These are phyloP conservation scores for Dermochelys coriacea DNA, from an alignment of 2,797 vertebrate genomes.

Conservation along the genomic window DNA sequence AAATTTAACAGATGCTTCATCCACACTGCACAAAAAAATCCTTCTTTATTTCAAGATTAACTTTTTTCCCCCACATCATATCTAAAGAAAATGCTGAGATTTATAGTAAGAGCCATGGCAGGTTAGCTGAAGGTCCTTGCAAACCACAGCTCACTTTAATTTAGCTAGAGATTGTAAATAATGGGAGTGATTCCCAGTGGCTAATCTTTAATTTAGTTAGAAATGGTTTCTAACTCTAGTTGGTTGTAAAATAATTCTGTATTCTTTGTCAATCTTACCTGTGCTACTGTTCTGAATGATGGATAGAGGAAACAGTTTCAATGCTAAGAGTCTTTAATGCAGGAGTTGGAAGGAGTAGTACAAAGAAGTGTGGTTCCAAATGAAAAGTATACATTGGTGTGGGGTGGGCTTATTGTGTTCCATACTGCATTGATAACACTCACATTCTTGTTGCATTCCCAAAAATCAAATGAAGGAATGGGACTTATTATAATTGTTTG, in stretches of 20 bases:
- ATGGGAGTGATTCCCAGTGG: neutral
- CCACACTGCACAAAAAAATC: neutral
- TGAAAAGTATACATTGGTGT: neutral
- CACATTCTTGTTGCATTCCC: neutral
- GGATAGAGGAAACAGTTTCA: neutral
- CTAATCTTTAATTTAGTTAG: conserved; percentile 27
- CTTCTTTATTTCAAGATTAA: neutral
- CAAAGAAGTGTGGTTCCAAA: neutral
- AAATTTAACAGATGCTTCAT: neutral
- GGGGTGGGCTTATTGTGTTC: neutral
- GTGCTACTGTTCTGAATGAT: neutral
- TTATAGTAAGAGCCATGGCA: neutral
- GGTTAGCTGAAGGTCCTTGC: neutral
- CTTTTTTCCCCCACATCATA: neutral
- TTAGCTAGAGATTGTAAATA: neutral
- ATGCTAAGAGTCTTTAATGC: neutral
- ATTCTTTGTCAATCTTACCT: neutral
- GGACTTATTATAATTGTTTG: neutral
- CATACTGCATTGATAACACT: neutral
- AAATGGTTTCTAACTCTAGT: neutral
- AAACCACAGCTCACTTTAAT: neutral
- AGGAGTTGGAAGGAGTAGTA: neutral
- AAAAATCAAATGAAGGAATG: neutral
- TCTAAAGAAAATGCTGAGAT: neutral
- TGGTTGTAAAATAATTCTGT: neutral